Evolutionary conservation across 2,797 vertebrate genomes (phyloP), one percentile per base, ranked within the genome.

Genomic region (Phaenicophaeus curvirostris): DNA sequence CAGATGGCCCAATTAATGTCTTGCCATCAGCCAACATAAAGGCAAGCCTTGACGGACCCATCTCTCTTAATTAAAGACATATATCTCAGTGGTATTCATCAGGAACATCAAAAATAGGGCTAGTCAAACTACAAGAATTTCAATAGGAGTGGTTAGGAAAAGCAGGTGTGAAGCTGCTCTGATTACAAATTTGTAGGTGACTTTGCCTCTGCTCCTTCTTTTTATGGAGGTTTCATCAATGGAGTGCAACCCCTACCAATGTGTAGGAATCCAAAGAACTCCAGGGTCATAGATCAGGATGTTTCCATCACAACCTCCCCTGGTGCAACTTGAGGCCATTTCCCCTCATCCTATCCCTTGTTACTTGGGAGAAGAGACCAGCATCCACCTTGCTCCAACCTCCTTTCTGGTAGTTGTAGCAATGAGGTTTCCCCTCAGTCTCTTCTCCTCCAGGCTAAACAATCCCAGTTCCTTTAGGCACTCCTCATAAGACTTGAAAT

Each of bases 31-130:
- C 17, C 53, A 69, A 31, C 8, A 19, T 41, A n/a, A 80, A 42
- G 11, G 2, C 51, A 37, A 85, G 27, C 24, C 72, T n/a, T 42
- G 50, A 79, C 41, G 25, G 31, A 65, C 19, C 3, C 9, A 7
- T 20, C 9, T 62, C 3, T 14, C 13, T 57, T 73, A 33, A 13
- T 10, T 44, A 31, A 42, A 39, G 42, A 23, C 6, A 20, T 20
- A 62, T 16, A 51, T 48, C 27, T 91, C n/a, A 8, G 7, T 28
- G 21, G 14, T 24, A 14, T 48, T 35, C 17, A 24, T 11, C 13
- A 79, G 28, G 41, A 55, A 24, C 13, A 19, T 7, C 21, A 3
- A 58, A 42, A 23, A 0, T 3, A 5, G 3, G 17, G 1, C 37
- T 31, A 41, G 13, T 50, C 30, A 51, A 74, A 83, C 66, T 18